Conservation (phyloP, 2,888 invertebrate species). For the Tipula unca region DNA sequence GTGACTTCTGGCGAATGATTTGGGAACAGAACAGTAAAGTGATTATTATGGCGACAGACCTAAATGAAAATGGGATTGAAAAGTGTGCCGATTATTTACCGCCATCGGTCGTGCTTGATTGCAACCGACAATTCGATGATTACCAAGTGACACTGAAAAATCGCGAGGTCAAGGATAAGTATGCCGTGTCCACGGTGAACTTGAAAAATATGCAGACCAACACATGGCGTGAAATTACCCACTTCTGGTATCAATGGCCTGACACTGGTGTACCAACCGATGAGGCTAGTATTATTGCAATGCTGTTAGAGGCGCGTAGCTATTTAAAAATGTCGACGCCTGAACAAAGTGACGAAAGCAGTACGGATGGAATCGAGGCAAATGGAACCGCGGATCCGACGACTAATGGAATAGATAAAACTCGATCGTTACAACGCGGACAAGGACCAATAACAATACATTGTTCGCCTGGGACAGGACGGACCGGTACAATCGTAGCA, state of each 20-base stretch:
- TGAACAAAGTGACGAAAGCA: slow-evolving; percentile 35
- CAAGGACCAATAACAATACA: slow-evolving; percentile 64
- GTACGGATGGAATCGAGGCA: slow-evolving; percentile 25
- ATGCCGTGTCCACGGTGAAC: slow-evolving; percentile 77
- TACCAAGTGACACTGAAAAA: slow-evolving; percentile 81
- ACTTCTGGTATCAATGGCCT: slow-evolving; percentile 94
- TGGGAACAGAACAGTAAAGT: slow-evolving; percentile 90
- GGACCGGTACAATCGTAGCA: slow-evolving; percentile 78
- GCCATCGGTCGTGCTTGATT: slow-evolving; percentile 84
- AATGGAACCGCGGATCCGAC: slow-evolving; percentile 21
- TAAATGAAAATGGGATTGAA: slow-evolving; percentile 82
- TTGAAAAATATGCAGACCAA: slow-evolving; percentile 74
- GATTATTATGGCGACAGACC: slow-evolving; percentile 82
- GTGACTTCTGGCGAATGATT: slow-evolving; percentile 92
- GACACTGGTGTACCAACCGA: slow-evolving; percentile 73
- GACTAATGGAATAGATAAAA: slow-evolving; percentile 27
- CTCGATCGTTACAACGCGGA: slow-evolving; percentile 28
- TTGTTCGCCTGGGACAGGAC: slow-evolving; percentile 85
- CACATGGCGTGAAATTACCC: slow-evolving; percentile 78
- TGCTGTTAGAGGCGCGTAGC: slow-evolving; percentile 72
- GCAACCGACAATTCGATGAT: slow-evolving; percentile 78
- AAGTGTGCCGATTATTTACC: slow-evolving; percentile 88
- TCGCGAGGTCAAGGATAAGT: slow-evolving; percentile 83
- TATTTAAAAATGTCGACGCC: slow-evolving; percentile 37
- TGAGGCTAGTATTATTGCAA: slow-evolving; percentile 74